Evolutionary conservation across 2,113 vertebrate genomes (phyloP).

Genomic region (Anarhynchus alexandrinus): DNA sequence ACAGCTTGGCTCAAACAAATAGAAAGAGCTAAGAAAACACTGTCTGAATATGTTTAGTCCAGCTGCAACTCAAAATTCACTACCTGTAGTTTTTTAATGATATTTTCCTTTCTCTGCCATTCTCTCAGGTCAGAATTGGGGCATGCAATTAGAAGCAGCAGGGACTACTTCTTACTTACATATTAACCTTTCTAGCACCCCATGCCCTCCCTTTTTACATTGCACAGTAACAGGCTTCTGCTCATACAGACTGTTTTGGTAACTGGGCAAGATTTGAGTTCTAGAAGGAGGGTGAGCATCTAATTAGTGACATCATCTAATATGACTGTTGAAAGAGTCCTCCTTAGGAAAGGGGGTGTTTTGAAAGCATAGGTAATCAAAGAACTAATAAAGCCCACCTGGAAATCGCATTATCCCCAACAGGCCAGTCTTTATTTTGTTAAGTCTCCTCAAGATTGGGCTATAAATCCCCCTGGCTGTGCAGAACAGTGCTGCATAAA

Average conservation of each 20-base stretch:
- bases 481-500: background rate
- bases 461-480: background rate
- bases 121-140: background rate
- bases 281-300: background rate
- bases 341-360: background rate
- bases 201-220: background rate
- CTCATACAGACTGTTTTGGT: background rate
- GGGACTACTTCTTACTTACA: background rate
- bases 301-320: background rate
- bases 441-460: background rate
- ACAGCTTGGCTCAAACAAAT: background rate
- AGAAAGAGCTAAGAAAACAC: background rate
- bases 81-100: background rate
- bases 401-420: background rate
- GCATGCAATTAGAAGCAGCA: background rate
- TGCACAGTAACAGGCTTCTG: background rate
- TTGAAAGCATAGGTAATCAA: background rate
- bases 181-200: background rate
- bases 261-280: background rate
- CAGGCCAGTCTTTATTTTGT: background rate
- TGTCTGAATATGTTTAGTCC: background rate
- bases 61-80: background rate
- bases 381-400: background rate
- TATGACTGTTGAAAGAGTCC: background rate
- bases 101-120: background rate